Base-by-base conservation (phyloP, 2,888 invertebrate genomes). In the Bibio marci region DNA sequence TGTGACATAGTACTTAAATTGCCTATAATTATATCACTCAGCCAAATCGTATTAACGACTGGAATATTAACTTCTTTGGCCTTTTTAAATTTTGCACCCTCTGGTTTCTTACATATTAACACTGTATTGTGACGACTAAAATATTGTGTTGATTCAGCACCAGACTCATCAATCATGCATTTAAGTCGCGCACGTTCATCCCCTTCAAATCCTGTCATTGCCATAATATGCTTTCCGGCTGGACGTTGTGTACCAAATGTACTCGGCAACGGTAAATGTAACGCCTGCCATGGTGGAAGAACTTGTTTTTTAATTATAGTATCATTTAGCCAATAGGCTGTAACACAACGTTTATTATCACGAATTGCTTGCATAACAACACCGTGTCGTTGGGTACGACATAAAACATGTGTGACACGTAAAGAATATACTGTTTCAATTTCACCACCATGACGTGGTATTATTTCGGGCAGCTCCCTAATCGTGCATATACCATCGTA, bases 61-160 rank as follows among this genome's bases (percentile, higher is more conserved):
- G 88, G 86, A 30, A 83, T 80, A 50, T 77, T 79, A 88, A 90
- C 92, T 56, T 94, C 91, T 36, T 83, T 72, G 1, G 97, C 95
- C 49, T 85, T 85, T 44, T 75, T 68, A 60, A 79, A 88, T 62
- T 97, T 97, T 46, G 70, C 69, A 17, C 92, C 92, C 45, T 90
- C 88, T 0, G 80, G 74, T 47, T 86, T 86, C 47, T 77, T 73
- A 56, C 80, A 77, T 44, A 85, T 69, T 39, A 85, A 58, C 37
- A 85, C 69, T 1, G 82, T 82, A 59, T 83, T 85, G 55, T 83
- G 80, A 44, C 75, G 73, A 1, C 79, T 78, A 55, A 83, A 73
- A 59, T 82, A 83, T 4, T 73, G 73, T 1, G 83, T 82, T 44
- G 73, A 64, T 63, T 80, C 82, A 22, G 91, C 92, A 3, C 95